Percentiles rank a stretch among this genome's conserved stretches.
Evolutionary conservation across 1,140 invertebrate species (phyloP).

Genomic region (Aphidius gifuensis): DNA sequence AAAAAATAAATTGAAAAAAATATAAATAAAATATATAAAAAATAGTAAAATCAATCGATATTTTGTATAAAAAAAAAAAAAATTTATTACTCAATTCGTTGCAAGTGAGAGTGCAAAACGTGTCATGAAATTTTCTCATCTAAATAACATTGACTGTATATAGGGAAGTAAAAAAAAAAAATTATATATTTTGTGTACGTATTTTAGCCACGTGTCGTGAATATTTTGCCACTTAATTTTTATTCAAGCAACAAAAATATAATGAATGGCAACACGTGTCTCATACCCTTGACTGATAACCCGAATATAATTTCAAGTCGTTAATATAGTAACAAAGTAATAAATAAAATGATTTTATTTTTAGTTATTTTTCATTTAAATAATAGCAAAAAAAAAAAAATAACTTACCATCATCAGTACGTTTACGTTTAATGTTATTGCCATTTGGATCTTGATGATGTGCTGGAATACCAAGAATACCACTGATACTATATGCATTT

Average conservation of each 20-base stretch:
- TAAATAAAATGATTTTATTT: conserved; percentile 40
- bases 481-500: conserved; percentile 87
- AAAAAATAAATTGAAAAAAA: too few relatives aligned
- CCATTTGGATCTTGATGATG: conserved; percentile 72
- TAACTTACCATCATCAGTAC: conserved; percentile 65
- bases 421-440: conserved; percentile 70
- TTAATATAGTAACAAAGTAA: conserved; percentile 12
- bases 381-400: background rate
- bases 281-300: conserved; percentile 49
- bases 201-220: conserved; percentile 38
- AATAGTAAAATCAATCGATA: too few relatives aligned
- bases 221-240: conserved; percentile 43
- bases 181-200: background rate
- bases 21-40: too few relatives aligned
- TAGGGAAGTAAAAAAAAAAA: conserved; percentile 4
- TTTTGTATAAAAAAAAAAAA: too few relatives aligned
- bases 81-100: background rate
- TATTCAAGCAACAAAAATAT: conserved; percentile 52
- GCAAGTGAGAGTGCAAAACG: background rate
- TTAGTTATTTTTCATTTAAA: conserved; percentile 19
- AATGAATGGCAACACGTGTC: conserved; percentile 52
- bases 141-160: background rate
- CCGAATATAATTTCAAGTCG: too few relatives aligned
- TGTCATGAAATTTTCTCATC: conserved; percentile 1
- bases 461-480: conserved; percentile 82